Base-by-base conservation (phyloP, 1,140 invertebrate species). In the Neoseiulus cucumeris region DNA sequence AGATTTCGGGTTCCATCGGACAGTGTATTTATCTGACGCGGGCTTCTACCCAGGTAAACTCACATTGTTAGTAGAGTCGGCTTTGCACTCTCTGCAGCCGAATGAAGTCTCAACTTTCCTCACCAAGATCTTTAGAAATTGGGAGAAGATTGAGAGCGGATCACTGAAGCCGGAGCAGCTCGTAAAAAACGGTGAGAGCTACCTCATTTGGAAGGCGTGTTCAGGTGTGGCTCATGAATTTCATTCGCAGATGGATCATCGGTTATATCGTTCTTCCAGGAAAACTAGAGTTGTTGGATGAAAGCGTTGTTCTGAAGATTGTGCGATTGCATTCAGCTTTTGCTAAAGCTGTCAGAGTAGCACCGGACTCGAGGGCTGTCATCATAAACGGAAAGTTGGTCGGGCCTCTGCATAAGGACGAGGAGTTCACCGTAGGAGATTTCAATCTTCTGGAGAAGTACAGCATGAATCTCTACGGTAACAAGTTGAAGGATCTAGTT, bases 401-500 rank as follows among this genome's bases (percentile, higher is more conserved):
- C 66, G 94, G 92, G 6, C 90, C 92, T 0, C 79, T 98, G 7
- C 76, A 81, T 1, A 73, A 79, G 0, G 75, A 79, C 44, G 93
- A 98, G 75, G 73, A 75, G 29, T 94, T 99, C 74, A 84, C 83
- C n/a, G 77, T 80, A 20, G 91, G 95, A 66, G 95, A 99, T 77
- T 94, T 96, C 75, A 78, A 82, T 25, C 77, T 98, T 22, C 77
- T 98, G 64, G 91, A 97, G 73, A 84, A 87, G 73, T 84, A 76
- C 83, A 83, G 83, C 71, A 77, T 84, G 70, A 80, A 80, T 66
- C 79, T 82, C 9, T 89, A 88, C 74, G 84, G 84, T 0, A 85
- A 90, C 66, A 90, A 90, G 76, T 78, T 91, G 51, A 79, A 82
- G 18, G 81, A 83, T 69, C 78, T 80, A 51, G 75, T 88, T 7